Base-by-base conservation (phyloP, 2,888 invertebrate genomes). In the Eucriotettix oculatus region DNA sequence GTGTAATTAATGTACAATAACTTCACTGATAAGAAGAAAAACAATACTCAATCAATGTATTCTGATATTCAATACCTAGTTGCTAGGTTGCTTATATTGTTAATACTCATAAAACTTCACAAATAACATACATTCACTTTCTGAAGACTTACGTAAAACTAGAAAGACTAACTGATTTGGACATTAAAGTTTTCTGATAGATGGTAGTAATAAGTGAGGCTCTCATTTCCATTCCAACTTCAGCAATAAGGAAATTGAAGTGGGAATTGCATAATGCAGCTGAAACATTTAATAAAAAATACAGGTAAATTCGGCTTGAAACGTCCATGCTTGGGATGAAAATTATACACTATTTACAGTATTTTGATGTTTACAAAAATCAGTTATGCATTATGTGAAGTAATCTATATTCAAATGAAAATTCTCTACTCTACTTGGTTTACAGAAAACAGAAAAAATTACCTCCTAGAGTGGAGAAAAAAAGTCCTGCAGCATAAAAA, bases 211-310 rank as follows among this genome's bases (percentile, higher is more conserved):
- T 82, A 48, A 97, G 77, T 0, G 92, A 85, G 10, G 87, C 87
- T 54, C 93, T 81, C 75, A 97, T 88, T 76, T 93, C 92, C 66
- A 94, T 78, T 5, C 87, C 87, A 17, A 95, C 82, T 67, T 90
- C 75, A 0, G 86, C 80, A 82, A 94, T 88, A 63, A 83, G 78
- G 79, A 94, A 96, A 70, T 87, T 89, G 73, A 95, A 98, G 71
- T 97, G 96, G 0, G 87, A 82, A 63, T 85, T 87, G 68, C 87
- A 87, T 59, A 96, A 73, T 0, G 95, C 84, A 58, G 86, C 86
- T 77, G 74, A 29, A 29, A 29, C 29, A 29, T 29, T 29, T 29
- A 29, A 29, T 29, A 5, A 5, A 29, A 29, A 29, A 29, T 29
- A 29, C 3, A 29, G 3, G 2, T 29, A 29, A 29, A 29, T 7